Base-by-base conservation (phyloP, 2,888 invertebrate genomes). In the Ferdinandea cuprea region DNA sequence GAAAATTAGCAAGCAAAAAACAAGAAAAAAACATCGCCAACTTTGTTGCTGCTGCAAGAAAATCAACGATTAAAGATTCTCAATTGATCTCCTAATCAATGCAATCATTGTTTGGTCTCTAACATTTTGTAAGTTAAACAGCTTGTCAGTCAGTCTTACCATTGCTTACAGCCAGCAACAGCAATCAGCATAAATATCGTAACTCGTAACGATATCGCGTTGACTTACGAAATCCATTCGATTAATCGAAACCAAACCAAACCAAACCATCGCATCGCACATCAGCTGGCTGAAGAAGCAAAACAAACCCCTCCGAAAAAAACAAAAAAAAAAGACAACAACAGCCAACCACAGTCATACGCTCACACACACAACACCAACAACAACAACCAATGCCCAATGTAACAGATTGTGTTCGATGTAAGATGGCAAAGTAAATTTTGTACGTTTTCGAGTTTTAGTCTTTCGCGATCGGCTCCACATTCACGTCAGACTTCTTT, bases 401-500 rank as follows among this genome's bases (percentile, higher is more conserved):
- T 81, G 80, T 76, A 81, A 76, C 80, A 81, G 81, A 81, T 77
- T 72, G 72, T 83, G 77, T 83, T 78, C 78, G 68, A 58, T 72
- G 78, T 48, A 78, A 78, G 78, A 72, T 61, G 78, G 61, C 73
- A 83, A 63, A 77, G 59, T 56, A 25, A 61, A 50, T 72, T 77
- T 83, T 78, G 46, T 65, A 68, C 72, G 68, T 50, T 66, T 78
- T 77, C 83, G 83, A 83, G 66, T 83, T 83, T 83, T 83, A 83
- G 83, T 83, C 83, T 73, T 83, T 83, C 72, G 83, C 83, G 83
- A 78, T 78, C 83, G 83, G 78, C 83, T 83, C 72, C 83, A 72
- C 78, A 78, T 83, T 83, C 83, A 85, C 76, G 73, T 89, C 89
- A 91, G 90, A 91, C 90, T 90, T 91, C 91, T 90, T 90, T 89